Base-by-base conservation (phyloP, 2,797 vertebrate species). In the Hyperoplus immaculatus region DNA sequence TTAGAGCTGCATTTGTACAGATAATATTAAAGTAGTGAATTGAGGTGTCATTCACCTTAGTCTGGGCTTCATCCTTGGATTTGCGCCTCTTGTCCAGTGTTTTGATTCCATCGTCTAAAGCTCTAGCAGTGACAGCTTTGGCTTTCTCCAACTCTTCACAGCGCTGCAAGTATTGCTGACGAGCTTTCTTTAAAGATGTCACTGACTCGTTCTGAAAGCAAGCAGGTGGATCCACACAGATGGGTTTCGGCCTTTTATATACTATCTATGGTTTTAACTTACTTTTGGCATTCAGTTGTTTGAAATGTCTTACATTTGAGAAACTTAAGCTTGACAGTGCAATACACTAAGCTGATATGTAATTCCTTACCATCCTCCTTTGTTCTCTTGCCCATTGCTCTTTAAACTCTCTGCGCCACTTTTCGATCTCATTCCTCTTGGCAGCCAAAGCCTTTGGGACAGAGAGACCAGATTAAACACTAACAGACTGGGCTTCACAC, bases 331-430 rank as follows among this genome's bases (percentile, higher is more conserved):
- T 42, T 54, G 70, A 75, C 47, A 80, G 64, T 41, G n/a, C 67
- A 72, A 61, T 51, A 69, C 74, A 58, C 9, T 47, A 11, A 66
- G 21, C 29, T 69, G 18, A 70, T 46, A 77, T 11, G 18, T 61
- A 8, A 55, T 62, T 67, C 8, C 94, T 85, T 84, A 98, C 98
- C 98, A 98, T 98, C 81, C 87, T 95, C 80, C 94, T 97, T 84
- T 97, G 97, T 60, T 96, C 95, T 82, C 84, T 96, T 5, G 90
- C 78, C 98, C 98, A 99, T 72, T 98, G 97, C 41, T 99, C 97
- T 86, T 98, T 98, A 92, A 99, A 98, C 83, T 99, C 97, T 71
- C 97, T 95, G 69, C 98, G 92, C 96, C 97, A 98, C 72, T 97
- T 98, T 71, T 99, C 98, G 14, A 98, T 96, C 79, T 99, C 98